phyloP scores from a whole-genome alignment of 2,113 vertebrate genomes.

The Holacanthus passer region DNA sequence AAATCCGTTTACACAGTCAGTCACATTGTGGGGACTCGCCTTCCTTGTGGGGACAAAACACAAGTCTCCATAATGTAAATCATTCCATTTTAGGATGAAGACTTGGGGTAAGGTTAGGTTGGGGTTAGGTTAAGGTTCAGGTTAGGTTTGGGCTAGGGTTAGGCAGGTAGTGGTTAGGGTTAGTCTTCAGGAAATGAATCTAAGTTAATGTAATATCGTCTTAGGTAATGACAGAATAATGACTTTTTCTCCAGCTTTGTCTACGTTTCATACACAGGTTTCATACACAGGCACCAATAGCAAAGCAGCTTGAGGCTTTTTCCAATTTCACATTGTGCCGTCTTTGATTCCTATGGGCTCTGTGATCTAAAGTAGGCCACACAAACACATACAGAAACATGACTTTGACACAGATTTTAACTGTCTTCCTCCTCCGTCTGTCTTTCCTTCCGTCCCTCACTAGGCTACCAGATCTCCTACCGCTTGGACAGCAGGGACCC shows the following conservation, averaged over 20 bases:
- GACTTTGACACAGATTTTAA: slow-evolving; percentile 28
- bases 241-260: background rate
- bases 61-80: too few relatives aligned
- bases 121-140: too few relatives aligned
- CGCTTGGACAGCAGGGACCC: slow-evolving; percentile 90
- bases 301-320: slow-evolving; percentile 6
- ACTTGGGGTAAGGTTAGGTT: too few relatives aligned
- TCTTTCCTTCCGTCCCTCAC: slow-evolving; percentile 13
- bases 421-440: slow-evolving; percentile 2
- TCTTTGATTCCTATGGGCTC: slow-evolving; percentile 51
- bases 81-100: too few relatives aligned
- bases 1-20: too few relatives aligned
- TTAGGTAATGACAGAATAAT: slow-evolving; percentile 11
- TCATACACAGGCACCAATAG: background rate
- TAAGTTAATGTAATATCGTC: too few relatives aligned
- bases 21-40: too few relatives aligned
- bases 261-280: background rate
- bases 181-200: too few relatives aligned
- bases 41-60: too few relatives aligned
- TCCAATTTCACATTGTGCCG: slow-evolving; percentile 16
- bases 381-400: slow-evolving; percentile 19
- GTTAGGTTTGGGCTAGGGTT: too few relatives aligned
- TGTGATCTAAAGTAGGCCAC: slow-evolving; percentile 45
- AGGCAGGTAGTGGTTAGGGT: too few relatives aligned
- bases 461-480: slow-evolving; percentile 97